phyloP scores from a whole-genome alignment of 2,113 vertebrate genomes.

The Phyllopteryx taeniolatus region DNA sequence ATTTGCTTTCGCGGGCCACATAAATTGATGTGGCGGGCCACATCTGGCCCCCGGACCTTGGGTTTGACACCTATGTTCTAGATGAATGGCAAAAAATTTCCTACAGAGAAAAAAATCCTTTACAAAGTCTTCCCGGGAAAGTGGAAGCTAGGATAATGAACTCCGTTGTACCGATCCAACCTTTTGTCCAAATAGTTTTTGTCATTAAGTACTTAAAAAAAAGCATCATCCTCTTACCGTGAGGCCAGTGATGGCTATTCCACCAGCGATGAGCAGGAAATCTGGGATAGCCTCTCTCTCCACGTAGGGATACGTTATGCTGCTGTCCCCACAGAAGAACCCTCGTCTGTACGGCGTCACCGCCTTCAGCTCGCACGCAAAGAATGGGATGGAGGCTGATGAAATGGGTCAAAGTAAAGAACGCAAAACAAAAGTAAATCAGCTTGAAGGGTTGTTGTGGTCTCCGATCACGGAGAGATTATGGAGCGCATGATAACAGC shows the following conservation, averaged over 20 bases:
- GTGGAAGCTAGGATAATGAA: not conserved
- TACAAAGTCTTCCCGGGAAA: too few species aligned
- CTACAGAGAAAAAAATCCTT: too few species aligned
- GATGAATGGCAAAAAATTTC: too few species aligned
- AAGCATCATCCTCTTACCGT: conserved; percentile 53
- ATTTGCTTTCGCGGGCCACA: too few species aligned
- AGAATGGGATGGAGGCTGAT: conserved; percentile 78
- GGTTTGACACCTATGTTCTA: too few species aligned
- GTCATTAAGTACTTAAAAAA: not conserved
- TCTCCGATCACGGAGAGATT: conserved; percentile 7
- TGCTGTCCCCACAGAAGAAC: conserved; percentile 77
- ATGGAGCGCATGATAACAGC: conserved; percentile 1
- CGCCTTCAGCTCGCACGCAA: conserved; percentile 73
- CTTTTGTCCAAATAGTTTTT: not conserved
- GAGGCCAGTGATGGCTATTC: conserved; percentile 72
- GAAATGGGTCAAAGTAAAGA: conserved; percentile 19
- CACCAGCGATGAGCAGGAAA: conserved; percentile 69
- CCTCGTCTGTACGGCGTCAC: conserved; percentile 71
- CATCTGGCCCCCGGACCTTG: too few species aligned
- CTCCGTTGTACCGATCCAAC: too few species aligned
- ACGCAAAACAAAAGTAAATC: conserved; percentile 47
- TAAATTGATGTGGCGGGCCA: too few species aligned
- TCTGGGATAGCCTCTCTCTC: conserved; percentile 67
- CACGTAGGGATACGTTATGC: conserved; percentile 72
- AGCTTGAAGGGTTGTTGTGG: conserved; percentile 43